A percentile compares a stretch with the other conserved stretches of the same genome.
These are phyloP conservation scores for Semnornis frantzii DNA, from an alignment of 2,113 vertebrate genomes.

Conservation along the genomic window DNA sequence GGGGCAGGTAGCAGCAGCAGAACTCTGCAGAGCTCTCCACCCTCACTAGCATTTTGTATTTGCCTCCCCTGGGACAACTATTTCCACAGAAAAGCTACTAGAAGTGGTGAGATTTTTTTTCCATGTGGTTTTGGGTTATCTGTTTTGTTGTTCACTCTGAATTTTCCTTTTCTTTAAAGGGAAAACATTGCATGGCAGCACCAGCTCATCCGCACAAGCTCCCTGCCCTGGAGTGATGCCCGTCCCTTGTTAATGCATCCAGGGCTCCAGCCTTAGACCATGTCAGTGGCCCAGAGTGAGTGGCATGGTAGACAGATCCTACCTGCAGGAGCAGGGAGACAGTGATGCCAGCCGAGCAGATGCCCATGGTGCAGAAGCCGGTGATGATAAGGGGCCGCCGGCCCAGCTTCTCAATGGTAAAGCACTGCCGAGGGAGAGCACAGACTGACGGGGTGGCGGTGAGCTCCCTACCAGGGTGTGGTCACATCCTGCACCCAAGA, in stretches of 20 bases:
- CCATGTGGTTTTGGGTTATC: not conserved
- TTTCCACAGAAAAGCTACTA: not conserved
- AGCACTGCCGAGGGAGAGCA: constrained; percentile 75
- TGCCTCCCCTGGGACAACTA: not conserved
- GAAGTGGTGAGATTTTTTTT: not conserved
- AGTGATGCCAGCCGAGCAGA: constrained; percentile 87
- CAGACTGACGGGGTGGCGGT: accelerated
- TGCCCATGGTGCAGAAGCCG: constrained; percentile 87
- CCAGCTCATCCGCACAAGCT: accelerated
- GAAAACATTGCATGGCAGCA: not conserved
- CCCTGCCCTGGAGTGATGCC: not conserved
- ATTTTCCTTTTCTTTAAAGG: not conserved
- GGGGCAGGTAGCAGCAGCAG: not conserved
- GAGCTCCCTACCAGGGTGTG: accelerated
- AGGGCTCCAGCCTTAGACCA: not conserved
- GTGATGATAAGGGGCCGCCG: constrained; percentile 84
- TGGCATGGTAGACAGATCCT: not conserved
- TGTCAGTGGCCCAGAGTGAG: not conserved
- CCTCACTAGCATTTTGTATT: not conserved
- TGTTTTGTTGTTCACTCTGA: not conserved
- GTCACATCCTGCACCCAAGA: not conserved
- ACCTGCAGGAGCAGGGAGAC: constrained; percentile 85
- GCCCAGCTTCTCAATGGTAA: constrained; percentile 87
- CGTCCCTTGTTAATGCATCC: not conserved
- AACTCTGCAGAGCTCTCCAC: not conserved